A percentile compares a stretch with the other conserved stretches of the same genome.
Evolutionary conservation across 2,113 vertebrate species (phyloP).

Genomic region (Tragelaphus strepsiceros): DNA sequence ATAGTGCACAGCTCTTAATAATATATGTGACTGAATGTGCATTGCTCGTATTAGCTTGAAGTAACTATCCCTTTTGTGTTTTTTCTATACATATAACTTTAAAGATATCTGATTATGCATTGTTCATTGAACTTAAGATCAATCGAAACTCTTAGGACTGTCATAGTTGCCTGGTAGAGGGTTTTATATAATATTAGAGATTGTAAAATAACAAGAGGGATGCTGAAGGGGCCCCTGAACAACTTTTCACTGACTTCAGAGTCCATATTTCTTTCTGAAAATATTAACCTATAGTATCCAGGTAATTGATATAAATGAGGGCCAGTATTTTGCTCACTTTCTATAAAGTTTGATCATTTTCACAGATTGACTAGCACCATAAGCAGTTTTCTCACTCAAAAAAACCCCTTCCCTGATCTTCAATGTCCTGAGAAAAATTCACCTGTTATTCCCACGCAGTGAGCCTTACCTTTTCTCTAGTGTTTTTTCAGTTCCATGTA

Average conservation of each 20-base stretch:
- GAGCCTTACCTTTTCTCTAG: not conserved
- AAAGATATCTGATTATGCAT: not conserved
- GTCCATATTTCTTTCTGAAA: not conserved
- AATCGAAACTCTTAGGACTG: not conserved
- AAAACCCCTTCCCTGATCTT: not conserved
- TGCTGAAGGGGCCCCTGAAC: not conserved
- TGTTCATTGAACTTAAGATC: slow-evolving; percentile 30
- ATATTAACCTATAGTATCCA: not conserved
- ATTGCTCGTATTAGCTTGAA: not conserved
- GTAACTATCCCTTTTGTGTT: not conserved
- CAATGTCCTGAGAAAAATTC: not conserved
- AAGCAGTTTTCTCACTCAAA: not conserved
- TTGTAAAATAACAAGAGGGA: not conserved
- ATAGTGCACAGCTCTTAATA: not conserved
- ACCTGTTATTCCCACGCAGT: not conserved
- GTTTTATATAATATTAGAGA: not conserved
- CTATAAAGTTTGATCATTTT: not conserved
- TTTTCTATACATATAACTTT: not conserved
- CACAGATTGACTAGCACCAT: not conserved
- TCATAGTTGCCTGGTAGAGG: not conserved
- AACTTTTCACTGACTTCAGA: slow-evolving; percentile 33
- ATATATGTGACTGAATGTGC: not conserved
- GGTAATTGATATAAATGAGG: not conserved
- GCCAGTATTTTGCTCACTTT: not conserved
- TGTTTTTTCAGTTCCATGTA: not conserved